phyloP scores from a whole-genome alignment of 2,888 invertebrate genomes.

The Dynastes maya region DNA sequence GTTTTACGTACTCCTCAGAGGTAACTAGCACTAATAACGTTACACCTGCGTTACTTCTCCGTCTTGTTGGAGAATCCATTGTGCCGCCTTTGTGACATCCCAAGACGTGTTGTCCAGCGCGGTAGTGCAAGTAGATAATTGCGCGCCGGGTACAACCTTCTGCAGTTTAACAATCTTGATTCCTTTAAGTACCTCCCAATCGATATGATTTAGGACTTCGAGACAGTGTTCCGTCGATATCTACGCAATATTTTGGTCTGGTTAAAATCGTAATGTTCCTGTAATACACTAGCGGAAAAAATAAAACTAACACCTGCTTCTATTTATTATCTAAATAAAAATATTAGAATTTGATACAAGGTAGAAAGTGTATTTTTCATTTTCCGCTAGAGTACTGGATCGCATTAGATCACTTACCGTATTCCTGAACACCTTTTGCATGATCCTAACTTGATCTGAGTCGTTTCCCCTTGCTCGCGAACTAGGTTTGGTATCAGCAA shows the following conservation, averaged over 20 bases:
- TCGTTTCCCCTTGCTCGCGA: constrained; percentile 88
- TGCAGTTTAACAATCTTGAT: constrained; percentile 86
- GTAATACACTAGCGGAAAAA: no score
- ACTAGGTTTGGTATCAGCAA: constrained; percentile 87
- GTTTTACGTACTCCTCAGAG: not conserved
- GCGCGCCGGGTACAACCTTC: constrained; percentile 67
- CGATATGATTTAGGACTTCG: constrained; percentile 84
- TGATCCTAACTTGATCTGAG: constrained; percentile 93
- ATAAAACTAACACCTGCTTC: no score
- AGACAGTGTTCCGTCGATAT: constrained; percentile 84
- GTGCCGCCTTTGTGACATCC: constrained; percentile 80
- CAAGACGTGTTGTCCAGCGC: constrained; percentile 77
- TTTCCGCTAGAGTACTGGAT: no score
- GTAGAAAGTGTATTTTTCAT: no score
- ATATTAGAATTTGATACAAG: no score
- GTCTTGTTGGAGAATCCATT: constrained; percentile 73
- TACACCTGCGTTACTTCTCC: constrained; percentile 52
- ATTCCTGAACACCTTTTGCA: constrained; percentile 88
- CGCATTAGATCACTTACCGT: constrained; percentile 72
- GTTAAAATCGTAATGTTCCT: no score
- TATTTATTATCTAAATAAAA: no score
- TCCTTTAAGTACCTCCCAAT: constrained; percentile 92
- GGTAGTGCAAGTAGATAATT: constrained; percentile 69
- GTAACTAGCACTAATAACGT: constrained; percentile 27
- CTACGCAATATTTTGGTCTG: constrained; percentile 66